phyloP scores from a whole-genome alignment of 2,113 vertebrate species.

The Bubo bubo region DNA sequence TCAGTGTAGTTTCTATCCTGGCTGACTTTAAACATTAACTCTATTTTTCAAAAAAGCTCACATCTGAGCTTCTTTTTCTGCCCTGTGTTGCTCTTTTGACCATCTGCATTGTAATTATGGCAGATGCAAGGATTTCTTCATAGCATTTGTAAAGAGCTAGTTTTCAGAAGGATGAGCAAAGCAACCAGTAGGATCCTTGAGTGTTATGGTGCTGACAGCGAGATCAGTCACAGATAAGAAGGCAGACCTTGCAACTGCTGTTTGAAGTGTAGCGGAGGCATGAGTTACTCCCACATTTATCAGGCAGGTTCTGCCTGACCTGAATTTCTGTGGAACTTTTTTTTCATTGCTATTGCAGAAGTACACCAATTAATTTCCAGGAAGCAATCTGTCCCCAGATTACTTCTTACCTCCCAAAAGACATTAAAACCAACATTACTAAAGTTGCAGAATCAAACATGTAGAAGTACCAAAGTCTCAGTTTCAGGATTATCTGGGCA shows the following conservation, averaged over 20 bases:
- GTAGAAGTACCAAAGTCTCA: background rate
- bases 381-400: background rate
- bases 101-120: background rate
- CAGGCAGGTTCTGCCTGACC: background rate
- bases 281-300: background rate
- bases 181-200: background rate
- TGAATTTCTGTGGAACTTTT: background rate
- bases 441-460: background rate
- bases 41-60: background rate
- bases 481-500: background rate
- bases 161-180: background rate
- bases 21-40: background rate
- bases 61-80: background rate
- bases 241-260: background rate
- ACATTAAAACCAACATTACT: background rate
- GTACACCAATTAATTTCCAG: background rate
- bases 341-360: background rate
- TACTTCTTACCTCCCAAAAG: background rate
- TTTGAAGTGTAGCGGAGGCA: background rate
- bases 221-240: background rate
- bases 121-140: background rate
- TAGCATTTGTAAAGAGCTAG: background rate
- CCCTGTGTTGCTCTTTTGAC: background rate
- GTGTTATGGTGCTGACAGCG: background rate
- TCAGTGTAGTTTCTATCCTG: background rate